A percentile compares a stretch with the other conserved stretches of the same genome.
Evolutionary conservation across 1,140 invertebrate species (phyloP).

Genomic region (Scaptomyza graminum): DNA sequence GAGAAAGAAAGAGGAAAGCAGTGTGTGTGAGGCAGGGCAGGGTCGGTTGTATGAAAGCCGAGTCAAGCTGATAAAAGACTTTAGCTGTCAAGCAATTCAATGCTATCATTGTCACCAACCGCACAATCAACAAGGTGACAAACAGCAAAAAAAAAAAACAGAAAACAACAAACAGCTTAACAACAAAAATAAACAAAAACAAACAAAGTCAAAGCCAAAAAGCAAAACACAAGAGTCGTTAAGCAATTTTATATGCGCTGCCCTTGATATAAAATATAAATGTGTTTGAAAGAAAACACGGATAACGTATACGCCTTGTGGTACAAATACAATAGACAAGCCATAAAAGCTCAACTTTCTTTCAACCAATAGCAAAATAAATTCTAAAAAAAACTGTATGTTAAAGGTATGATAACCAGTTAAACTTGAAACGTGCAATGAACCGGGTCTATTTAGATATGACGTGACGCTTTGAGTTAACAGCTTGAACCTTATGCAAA

Average conservation of each 20-base stretch:
- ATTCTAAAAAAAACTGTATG: background rate
- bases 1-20: background rate
- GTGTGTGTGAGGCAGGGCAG: background rate
- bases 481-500: slow-evolving; percentile 67
- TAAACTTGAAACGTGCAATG: slow-evolving; percentile 14
- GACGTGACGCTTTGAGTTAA: slow-evolving; percentile 49
- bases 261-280: slow-evolving; percentile 57
- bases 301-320: slow-evolving; percentile 10
- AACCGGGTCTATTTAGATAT: slow-evolving; percentile 48
- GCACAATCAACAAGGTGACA: slow-evolving; percentile 64
- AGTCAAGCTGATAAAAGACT: slow-evolving; percentile 34
- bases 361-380: background rate
- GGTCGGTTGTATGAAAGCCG: background rate
- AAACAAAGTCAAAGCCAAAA: slow-evolving; percentile 24
- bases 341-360: background rate
- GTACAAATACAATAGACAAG: background rate
- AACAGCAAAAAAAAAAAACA: slow-evolving; percentile 32
- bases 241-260: slow-evolving; percentile 74
- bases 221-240: slow-evolving; percentile 60
- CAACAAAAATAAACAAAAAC: slow-evolving; percentile 8
- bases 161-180: slow-evolving; percentile 7
- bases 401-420: background rate
- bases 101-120: slow-evolving; percentile 53
- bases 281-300: slow-evolving; percentile 8
- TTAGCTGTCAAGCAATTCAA: slow-evolving; percentile 41